phyloP scores from a whole-genome alignment of 2,797 vertebrate species.

The Podarcis siculus region DNA sequence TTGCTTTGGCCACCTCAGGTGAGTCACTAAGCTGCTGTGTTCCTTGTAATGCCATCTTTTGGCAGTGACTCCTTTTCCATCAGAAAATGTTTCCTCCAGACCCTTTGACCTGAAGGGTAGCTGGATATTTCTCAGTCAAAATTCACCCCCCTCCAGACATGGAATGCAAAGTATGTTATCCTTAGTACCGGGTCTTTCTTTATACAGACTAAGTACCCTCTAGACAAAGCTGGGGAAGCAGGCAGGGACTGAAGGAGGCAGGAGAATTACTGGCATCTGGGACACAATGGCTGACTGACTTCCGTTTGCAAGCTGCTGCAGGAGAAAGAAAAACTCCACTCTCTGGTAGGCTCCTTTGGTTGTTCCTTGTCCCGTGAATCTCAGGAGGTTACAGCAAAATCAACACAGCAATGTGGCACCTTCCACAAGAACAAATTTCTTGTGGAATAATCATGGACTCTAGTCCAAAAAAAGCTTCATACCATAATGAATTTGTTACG shows the following conservation, averaged over 20 bases:
- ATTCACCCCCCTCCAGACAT: conserved; percentile 53
- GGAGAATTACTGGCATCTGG: neutral
- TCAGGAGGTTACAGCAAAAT: neutral
- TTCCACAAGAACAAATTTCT: neutral
- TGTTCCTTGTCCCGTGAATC: neutral
- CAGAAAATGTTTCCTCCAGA: conserved; percentile 30
- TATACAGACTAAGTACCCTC: conserved; percentile 45
- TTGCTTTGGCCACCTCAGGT: accelerated
- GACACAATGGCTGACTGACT: conserved; percentile 27
- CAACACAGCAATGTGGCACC: neutral
- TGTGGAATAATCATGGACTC: neutral
- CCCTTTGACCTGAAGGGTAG: conserved; percentile 40
- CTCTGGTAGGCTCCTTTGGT: neutral
- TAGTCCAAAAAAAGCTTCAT: too few species aligned
- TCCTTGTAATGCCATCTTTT: accelerated
- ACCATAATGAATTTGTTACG: too few species aligned
- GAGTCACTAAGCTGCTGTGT: accelerated
- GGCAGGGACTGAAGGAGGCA: conserved; percentile 25
- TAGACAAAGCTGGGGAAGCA: conserved; percentile 16
- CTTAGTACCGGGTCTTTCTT: conserved; percentile 58
- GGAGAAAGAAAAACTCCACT: neutral
- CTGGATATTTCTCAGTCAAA: conserved; percentile 44
- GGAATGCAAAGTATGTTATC: conserved; percentile 64
- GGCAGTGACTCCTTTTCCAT: neutral
- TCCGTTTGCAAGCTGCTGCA: neutral